Evolutionary conservation across 2,888 invertebrate species (phyloP), one percentile per base, ranked within the genome.

Genomic region (Sphinx pinastri): DNA sequence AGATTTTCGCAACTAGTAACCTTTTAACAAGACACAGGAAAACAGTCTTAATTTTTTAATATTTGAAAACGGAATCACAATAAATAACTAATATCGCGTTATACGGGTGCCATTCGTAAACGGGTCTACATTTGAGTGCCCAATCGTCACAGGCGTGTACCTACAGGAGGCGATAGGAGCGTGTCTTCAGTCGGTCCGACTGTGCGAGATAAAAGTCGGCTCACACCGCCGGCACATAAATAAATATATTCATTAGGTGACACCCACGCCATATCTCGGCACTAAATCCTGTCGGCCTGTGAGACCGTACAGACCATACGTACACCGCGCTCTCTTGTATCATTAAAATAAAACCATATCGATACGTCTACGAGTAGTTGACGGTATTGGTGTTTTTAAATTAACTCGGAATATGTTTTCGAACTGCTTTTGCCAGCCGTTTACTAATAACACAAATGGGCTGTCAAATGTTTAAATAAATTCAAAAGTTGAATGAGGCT

Each of bases 201-300:
- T 87, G 87, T 82, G 81, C 81, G 83, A 88, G 92, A 90, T 89
- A 90, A 92, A 91, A 89, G 91, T 84, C 80, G 82, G 84, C 85
- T 77, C 75, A 77, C 72, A 82, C 80, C 79, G 81, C 80, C 83
- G 79, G 81, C 87, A 87, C 87, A 88, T 88, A 93, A 93, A 93
- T 93, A 93, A 92, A 91, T 93, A 92, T 92, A 93, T 93, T 94
- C 93, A 94, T 93, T 94, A 93, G 91, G 89, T 86, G 89, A 93
- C 94, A 92, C 93, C 94, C 92, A 93, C 93, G 88, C 89, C 81
- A 76, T 92, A 92, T 93, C 92, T 86, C 83, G 86, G 84, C 88
- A 91, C 88, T 94, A 94, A 94, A 94, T 93, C 92, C 92, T 84
- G 89, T 89, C 90, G 89, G 87, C 88, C 89, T 84, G 90, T 87